Percentiles rank a stretch among this genome's conserved stretches.
These are phyloP conservation scores for Harpalus rubripes DNA, from an alignment of 2,888 invertebrate species.

Conservation along the genomic window DNA sequence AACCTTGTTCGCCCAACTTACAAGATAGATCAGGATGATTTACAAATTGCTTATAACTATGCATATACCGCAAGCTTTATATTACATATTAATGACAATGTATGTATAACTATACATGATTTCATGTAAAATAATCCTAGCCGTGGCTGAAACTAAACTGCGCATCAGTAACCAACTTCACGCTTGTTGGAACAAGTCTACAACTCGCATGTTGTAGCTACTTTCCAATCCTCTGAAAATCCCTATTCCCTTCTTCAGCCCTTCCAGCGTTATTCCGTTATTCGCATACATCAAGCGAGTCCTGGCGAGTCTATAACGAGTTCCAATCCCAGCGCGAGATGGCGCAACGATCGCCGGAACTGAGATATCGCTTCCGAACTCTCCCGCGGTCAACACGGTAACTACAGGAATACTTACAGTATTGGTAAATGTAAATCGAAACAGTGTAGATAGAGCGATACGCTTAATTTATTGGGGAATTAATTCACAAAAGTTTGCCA, in stretches of 20 bases:
- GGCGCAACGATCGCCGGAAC: constrained; percentile 48
- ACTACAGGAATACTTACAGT: constrained; percentile 26
- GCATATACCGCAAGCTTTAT: too few relatives aligned
- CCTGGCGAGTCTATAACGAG: constrained; percentile 33
- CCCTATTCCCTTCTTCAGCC: not conserved
- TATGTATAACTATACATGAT: not conserved
- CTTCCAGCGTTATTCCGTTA: not conserved
- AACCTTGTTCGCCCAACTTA: too few relatives aligned
- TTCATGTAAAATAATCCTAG: not conserved
- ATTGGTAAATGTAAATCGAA: constrained; percentile 64
- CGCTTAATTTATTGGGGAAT: constrained; percentile 62
- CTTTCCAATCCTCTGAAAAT: constrained; percentile 18
- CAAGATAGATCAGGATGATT: too few relatives aligned
- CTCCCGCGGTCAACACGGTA: constrained; percentile 24
- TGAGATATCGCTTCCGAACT: constrained; percentile 24
- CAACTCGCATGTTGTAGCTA: not conserved
- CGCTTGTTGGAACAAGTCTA: constrained; percentile 19
- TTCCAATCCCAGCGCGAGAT: constrained; percentile 34
- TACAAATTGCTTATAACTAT: too few relatives aligned
- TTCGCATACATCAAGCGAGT: constrained; percentile 40
- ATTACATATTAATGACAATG: too few relatives aligned
- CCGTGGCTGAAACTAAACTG: not conserved
- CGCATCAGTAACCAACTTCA: constrained; percentile 22
- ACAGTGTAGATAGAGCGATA: constrained; percentile 62
- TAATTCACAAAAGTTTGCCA: constrained; percentile 62